Percentiles rank a stretch among this genome's conserved stretches.
These are phyloP conservation scores for Epizoanthus scotinus DNA, from an alignment of 92 coral and sea anemone species.

Conservation along the genomic window DNA sequence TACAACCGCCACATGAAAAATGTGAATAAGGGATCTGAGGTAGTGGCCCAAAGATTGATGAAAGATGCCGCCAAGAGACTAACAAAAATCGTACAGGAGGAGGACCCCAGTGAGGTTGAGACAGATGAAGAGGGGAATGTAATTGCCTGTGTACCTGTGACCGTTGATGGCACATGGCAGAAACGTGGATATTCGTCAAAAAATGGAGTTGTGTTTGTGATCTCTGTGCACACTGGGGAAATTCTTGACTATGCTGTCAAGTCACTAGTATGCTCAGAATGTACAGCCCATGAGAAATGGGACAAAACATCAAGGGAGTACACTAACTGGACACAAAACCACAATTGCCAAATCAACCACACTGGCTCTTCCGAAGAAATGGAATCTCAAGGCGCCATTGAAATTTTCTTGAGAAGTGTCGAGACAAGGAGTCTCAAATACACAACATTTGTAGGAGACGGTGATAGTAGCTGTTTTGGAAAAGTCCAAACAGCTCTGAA, in stretches of 20 bases:
- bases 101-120: too few relatives aligned
- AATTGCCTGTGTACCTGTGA: constrained; percentile 37
- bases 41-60: too few relatives aligned
- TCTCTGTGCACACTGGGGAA: constrained; percentile 57
- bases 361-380: constrained; percentile 47
- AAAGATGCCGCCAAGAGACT: too few relatives aligned
- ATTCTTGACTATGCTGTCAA: constrained; percentile 47
- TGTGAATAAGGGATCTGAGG: too few relatives aligned
- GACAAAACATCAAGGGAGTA: too few relatives aligned
- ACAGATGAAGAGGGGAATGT: constrained; percentile 29
- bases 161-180: constrained; percentile 11
- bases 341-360: constrained; percentile 50
- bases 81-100: too few relatives aligned
- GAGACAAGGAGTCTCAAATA: constrained; percentile 39
- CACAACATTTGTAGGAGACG: constrained; percentile 57
- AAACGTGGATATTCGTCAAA: constrained; percentile 14
- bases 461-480: constrained; percentile 64
- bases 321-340: neutral
- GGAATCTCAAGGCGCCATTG: constrained; percentile 57
- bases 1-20: constrained; percentile 7
- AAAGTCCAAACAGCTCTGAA: constrained; percentile 47
- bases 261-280: too few relatives aligned
- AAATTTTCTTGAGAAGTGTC: constrained; percentile 51
- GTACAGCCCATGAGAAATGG: too few relatives aligned
- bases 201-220: constrained; percentile 41